Base-by-base conservation (phyloP, 2,888 invertebrate species). In the Tetrapedia diversipes region DNA sequence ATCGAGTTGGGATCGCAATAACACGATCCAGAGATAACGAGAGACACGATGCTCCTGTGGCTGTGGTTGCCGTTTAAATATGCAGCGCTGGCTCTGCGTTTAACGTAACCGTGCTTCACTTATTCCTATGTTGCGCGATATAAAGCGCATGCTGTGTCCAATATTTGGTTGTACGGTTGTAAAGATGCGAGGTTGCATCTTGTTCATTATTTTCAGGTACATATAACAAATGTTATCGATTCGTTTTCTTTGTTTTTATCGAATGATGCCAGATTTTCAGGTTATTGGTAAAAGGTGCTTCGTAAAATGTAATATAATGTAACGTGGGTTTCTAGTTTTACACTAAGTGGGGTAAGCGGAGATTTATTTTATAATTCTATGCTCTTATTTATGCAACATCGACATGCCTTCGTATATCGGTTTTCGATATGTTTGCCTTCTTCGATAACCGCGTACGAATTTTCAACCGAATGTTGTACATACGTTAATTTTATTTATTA, bases 401-500 rank as follows among this genome's bases (percentile, higher is more conserved):
- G 39, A 19, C 41, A 57, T 14, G 57, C n/a, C 24, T 27, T 27
- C 27, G 49, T 51, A 29, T 27, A 47, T 39, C 27, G 27, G 16
- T 39, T 51, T 61, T 14, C 56, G 43, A 24, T n/a, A 34, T 16
- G 24, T 24, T 60, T 51, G 61, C 59, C 43, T n/a, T 37, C 16
- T 39, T n/a, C 41, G 49, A 29, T 14, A 27, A 56, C 1, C 27
- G 53, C 10, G 11, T n/a, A 67, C 37, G 57, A 47, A 51, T 69
- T 63, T 22, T 63, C 27, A 11, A 57, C 54, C 47, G 72, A 78
- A 65, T 53, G 11, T 76, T 74, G 82, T 88, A 87, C 81, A 87
- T 67, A 87, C 65, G 75, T 79, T 53, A 70, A 66, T 71, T 43
- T 81, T 88, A 88, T 89, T 89, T 89, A 89, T 89, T 88, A 66